Evolutionary conservation across 1,140 invertebrate species (phyloP), one percentile per base, ranked within the genome.

Genomic region (Diploscapter pachys): DNA sequence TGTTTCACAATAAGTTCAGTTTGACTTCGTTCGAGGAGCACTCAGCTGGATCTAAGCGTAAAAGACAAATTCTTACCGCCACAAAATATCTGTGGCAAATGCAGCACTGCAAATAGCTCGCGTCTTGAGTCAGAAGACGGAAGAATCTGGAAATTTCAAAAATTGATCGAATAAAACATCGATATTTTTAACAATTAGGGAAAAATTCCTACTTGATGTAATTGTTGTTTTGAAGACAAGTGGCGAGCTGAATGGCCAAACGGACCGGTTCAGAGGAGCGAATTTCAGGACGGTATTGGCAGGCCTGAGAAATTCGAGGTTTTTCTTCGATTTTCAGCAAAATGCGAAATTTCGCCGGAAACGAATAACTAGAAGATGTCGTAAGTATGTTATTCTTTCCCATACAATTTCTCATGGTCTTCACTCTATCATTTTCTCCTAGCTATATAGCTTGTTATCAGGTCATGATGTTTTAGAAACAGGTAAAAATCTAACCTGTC

Each of bases 141-240:
- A 98, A 98, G 86, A 98, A 98, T 80, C 90, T 71, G 49, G 54
- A 31, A 31, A 31, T 31, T 31, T 31, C 31, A 31, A 31, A 31
- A 31, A 31, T 31, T 31, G 31, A 31, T 31, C 31, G 52, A 1
- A 31, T 65, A 6, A 50, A 6, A 65, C 31, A 8, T 31, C 13
- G 63, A 65, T 6, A 9, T 9, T 65, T 9, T 8, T 65, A 31
- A 65, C 8, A 65, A 59, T 13, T 11, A 11, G 57, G 1, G 13
- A 13, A 11, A 11, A 59, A 11, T 59, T 59, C 9, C 9, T 52
- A 68, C 66, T 48, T 50, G 50, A 13, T 31, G 70, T 31, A 98
- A 86, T 98, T 96, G 73, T 93, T 93, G 71, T 91, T 92, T 79
- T 92, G 92, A 13, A 96, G 86, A 0, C 93, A 90, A 66, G 90